Evolutionary conservation across 2,113 vertebrate species (phyloP).

Genomic region (Peromyscus californicus): DNA sequence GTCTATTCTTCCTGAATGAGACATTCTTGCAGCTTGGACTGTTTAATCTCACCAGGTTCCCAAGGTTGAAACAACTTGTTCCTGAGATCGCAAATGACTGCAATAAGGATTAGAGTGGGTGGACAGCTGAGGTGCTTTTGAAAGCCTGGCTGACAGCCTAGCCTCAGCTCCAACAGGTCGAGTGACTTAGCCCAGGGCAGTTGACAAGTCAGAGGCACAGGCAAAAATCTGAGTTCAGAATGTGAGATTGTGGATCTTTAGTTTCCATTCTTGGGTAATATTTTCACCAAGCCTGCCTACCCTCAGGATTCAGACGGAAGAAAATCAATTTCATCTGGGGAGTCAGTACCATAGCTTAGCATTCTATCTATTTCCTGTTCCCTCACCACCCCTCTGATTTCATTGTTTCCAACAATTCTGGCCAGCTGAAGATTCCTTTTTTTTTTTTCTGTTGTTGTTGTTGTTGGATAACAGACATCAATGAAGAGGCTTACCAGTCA

Average conservation of each 20-base stretch:
- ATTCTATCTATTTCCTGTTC: background rate
- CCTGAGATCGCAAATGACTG: constrained; percentile 43
- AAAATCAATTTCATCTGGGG: background rate
- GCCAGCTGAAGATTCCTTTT: background rate
- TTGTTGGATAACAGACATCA: background rate
- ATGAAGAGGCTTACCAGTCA: background rate
- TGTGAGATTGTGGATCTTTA: background rate
- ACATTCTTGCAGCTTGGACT: background rate
- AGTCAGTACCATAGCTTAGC: background rate
- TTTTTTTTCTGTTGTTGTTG: too few species aligned
- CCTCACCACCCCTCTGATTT: background rate
- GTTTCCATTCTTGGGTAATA: constrained; percentile 10
- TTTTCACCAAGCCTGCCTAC: background rate
- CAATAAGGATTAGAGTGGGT: constrained; percentile 62
- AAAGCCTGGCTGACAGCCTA: constrained; percentile 71
- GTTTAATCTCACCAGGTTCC: constrained; percentile 62
- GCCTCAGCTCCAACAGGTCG: constrained; percentile 51
- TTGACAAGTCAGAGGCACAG: constrained; percentile 65
- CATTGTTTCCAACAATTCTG: background rate
- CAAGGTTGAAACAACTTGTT: constrained; percentile 67
- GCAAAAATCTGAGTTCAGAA: constrained; percentile 31
- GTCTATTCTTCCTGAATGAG: background rate
- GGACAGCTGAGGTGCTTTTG: constrained; percentile 57
- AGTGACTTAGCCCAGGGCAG: constrained; percentile 14
- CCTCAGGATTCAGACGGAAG: background rate